Evolutionary conservation across 2,113 vertebrate species (phyloP), one percentile per base, ranked within the genome.

Genomic region (Hoplias malabaricus): DNA sequence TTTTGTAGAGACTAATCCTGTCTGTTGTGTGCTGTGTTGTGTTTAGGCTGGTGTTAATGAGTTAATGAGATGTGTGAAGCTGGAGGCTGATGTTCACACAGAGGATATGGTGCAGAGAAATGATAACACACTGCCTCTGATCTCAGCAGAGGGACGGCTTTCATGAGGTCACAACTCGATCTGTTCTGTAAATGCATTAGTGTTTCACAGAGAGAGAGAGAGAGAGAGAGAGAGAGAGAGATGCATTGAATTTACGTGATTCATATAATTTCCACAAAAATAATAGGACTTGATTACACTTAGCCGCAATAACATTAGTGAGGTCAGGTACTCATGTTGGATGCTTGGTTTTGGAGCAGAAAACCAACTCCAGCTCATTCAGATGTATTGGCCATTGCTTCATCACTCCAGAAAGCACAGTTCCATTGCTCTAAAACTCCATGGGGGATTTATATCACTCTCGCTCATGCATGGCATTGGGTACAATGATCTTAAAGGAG

Each of bases 151-250:
- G 46, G 66, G 34, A 77, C 27, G 36, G 7, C 9, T 59, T 59
- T 23, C 66, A 50, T 36, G 38, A 71, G 67, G 59, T 77, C 68
- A 59, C 11, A 77, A 14, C 57, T 73, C 73, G 61, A 53, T 62
- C 69, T 50, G 69, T n/a, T 23, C 3, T 67, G 31, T 42, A 68
- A 72, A 77, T 40, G 29, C 59, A 66, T 67, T 31, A n/a, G n/a
- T n/a, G n/a, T n/a, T n/a, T n/a, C 3, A 42, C 0, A 46, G 1
- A 33, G 10, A 59, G 25, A 43, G 33, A 36, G 43, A 34, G 46
- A 73, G 5, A 31, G 2, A 31, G 27, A 34, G 2, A 13, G 25
- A 77, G 43, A 33, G 33, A 38, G 27, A 63, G 14, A 53, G 23
- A 42, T 6, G 14, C 19, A 50, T 3, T 50, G 16, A 7, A 50